Base-by-base conservation (phyloP, 2,888 invertebrate species). In the Meghimatium bilineatum region DNA sequence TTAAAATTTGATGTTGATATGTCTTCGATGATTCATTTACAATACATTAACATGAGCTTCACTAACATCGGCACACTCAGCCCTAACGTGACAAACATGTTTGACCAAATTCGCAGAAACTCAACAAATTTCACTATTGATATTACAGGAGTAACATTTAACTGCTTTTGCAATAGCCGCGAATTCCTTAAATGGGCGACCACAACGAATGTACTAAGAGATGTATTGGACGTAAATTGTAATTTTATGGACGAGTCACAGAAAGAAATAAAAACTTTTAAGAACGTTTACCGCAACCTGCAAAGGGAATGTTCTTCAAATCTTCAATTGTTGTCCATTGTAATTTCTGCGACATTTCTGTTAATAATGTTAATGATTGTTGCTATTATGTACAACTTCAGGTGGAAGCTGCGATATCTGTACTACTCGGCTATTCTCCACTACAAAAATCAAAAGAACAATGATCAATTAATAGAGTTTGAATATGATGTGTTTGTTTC, bases 401-500 rank as follows among this genome's bases (percentile, higher is more conserved):
- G 85, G 3, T 85, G 83, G 83, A 83, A 80, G 44, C 72, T 85
- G 20, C 44, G 80, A 1, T 85, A 83, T 49, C n/a, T 83, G 1
- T 85, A 80, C 60, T 80, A 85, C 52, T 71, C 82, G 0, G 75
- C 83, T 10, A 56, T 79, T 20, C 78, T 83, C 23, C 49, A 75
- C 34, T 67, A 69, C 23, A 56, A 36, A 34, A 56, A 20, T 3
- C n/a, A 76, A 29, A 26, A 56, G 10, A 29, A 32, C 12, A 36
- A 32, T 6, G 6, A 20, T 10, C 17, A 17, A 0, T 6, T 76
- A 1, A 29, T 76, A 10, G 34, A 29, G n/a, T 85, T 77, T 52
- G 52, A 81, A 23, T 83, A 38, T 63, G 85, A 85, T 71, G 83
- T 76, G 0, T 85, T 85, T 34, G 76, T 85, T 32, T 85, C 79